These are phyloP conservation scores for Clarias macrocephalus DNA, from an alignment of 2,113 vertebrate genomes.

Conservation along the genomic window DNA sequence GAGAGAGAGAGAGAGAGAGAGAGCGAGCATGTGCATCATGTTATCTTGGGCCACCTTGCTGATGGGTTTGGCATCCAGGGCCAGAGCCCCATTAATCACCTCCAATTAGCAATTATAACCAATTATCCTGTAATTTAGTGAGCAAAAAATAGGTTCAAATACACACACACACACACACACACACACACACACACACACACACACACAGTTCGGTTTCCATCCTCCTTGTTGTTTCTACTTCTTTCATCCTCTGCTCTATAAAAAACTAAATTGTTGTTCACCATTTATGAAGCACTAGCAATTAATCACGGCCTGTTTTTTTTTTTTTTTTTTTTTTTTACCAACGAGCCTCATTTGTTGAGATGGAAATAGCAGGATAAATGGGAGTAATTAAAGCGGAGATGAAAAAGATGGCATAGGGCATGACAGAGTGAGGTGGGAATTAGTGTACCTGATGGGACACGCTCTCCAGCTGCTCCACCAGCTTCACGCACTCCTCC, in stretches of 20 bases:
- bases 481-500: slow-evolving; percentile 94
- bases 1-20: no score
- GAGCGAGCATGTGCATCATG: slow-evolving; percentile 67
- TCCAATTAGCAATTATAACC: slow-evolving; percentile 75
- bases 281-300: slow-evolving; percentile 50
- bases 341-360: slow-evolving; percentile 49
- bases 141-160: slow-evolving; percentile 53
- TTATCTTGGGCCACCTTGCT: slow-evolving; percentile 97
- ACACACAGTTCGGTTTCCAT: neutral
- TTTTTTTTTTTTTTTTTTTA: neutral
- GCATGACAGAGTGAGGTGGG: slow-evolving; percentile 6
- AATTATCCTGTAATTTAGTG: slow-evolving; percentile 64
- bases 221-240: neutral
- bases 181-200: slow-evolving; percentile 44
- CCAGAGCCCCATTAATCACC: slow-evolving; percentile 96
- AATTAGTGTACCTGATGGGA: slow-evolving; percentile 87
- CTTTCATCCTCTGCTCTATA: neutral
- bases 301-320: slow-evolving; percentile 52
- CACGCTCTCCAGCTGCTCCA: slow-evolving; percentile 91
- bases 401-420: slow-evolving; percentile 57
- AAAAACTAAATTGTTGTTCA: slow-evolving; percentile 53
- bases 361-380: slow-evolving; percentile 59
- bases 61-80: slow-evolving; percentile 94
- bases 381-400: slow-evolving; percentile 61
- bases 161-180: slow-evolving; percentile 45